Percentiles rank a stretch among this genome's conserved stretches.
phyloP scores from a whole-genome alignment of 2,888 invertebrate species.

The Amphiduros pacificus region DNA sequence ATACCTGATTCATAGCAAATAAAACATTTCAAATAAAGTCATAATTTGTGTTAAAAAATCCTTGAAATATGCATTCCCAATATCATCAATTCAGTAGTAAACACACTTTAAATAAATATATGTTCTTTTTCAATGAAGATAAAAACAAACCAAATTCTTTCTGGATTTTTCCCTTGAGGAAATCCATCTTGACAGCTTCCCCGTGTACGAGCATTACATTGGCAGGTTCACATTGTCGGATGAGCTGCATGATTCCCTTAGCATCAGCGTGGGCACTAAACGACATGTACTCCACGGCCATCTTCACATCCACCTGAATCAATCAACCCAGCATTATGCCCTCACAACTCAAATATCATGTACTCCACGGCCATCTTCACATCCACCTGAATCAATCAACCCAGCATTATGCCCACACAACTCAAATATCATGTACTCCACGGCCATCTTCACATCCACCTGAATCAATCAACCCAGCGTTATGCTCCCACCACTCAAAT shows the following conservation, averaged over 20 bases:
- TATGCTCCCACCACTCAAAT: no score
- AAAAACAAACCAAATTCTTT: conserved; percentile 60
- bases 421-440: no score
- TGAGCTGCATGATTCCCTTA: conserved; percentile 96
- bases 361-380: no score
- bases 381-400: no score
- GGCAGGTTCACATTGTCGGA: conserved; percentile 94
- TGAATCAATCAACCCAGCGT: no score
- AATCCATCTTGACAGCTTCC: conserved; percentile 97
- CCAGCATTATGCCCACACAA: no score
- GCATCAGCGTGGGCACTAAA: conserved; percentile 99
- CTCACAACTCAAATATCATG: no score
- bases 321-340: no score
- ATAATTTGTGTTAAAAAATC: no score
- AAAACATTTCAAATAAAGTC: background rate
- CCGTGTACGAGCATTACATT: conserved; percentile 98
- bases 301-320: conserved; percentile 66
- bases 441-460: no score
- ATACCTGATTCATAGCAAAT: conserved; percentile 64
- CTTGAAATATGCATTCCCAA: no score
- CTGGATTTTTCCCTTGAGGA: conserved; percentile 91
- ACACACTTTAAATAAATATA: background rate
- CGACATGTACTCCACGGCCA: conserved; percentile 82
- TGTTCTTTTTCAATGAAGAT: background rate
- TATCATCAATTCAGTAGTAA: background rate